Conservation (phyloP, 1,140 invertebrate genomes). For the Drosophila busckii region DNA sequence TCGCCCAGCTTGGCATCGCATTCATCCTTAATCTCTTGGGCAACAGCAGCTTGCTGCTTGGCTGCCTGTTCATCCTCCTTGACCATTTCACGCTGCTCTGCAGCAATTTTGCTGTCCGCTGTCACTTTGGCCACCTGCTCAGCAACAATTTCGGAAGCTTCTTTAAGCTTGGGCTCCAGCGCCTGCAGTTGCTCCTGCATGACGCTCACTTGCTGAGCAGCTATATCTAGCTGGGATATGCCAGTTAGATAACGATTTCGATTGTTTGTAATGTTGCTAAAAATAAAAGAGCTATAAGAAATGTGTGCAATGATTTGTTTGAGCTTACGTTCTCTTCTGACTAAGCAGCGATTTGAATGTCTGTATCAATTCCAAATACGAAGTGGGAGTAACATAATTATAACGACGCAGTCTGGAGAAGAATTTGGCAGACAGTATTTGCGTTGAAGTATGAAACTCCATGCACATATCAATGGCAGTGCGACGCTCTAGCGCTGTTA, state of each 20-base stretch:
- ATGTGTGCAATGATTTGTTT: background rate
- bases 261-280: slow-evolving; percentile 79
- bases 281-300: background rate
- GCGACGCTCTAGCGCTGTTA: slow-evolving; percentile 85
- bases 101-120: slow-evolving; percentile 83
- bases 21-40: slow-evolving; percentile 95
- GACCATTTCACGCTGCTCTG: slow-evolving; percentile 80
- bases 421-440: slow-evolving; percentile 87
- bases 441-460: slow-evolving; percentile 92
- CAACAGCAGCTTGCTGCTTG: slow-evolving; percentile 86
- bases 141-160: slow-evolving; percentile 83
- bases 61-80: slow-evolving; percentile 84
- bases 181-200: slow-evolving; percentile 92
- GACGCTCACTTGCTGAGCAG: slow-evolving; percentile 88
- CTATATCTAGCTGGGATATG: slow-evolving; percentile 91
- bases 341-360: slow-evolving; percentile 92
- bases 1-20: slow-evolving; percentile 96
- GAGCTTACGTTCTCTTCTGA: slow-evolving; percentile 84
- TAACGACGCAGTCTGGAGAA: slow-evolving; percentile 85
- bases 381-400: slow-evolving; percentile 96
- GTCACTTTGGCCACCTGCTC: slow-evolving; percentile 85
- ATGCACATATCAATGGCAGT: slow-evolving; percentile 93
- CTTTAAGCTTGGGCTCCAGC: slow-evolving; percentile 92
- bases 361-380: slow-evolving; percentile 94
- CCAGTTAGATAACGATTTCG: slow-evolving; percentile 91